Evolutionary conservation across 2,888 invertebrate species (phyloP).

Genomic region (Meiosimyza platycephala): DNA sequence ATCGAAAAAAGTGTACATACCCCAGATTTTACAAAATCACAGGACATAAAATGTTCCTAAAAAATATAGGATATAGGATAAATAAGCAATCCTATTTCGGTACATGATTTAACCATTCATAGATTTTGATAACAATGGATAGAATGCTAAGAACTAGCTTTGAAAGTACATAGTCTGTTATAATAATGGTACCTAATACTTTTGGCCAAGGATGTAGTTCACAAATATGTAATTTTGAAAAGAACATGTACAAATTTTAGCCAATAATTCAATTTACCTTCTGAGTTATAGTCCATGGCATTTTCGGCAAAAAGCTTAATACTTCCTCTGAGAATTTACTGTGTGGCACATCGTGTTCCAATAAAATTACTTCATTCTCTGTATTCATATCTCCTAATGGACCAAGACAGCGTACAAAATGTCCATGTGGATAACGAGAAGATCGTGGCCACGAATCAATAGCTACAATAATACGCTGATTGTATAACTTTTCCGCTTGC

Average conservation of each 20-base stretch:
- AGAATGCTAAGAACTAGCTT: not conserved
- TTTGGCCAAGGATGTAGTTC: too few relatives aligned
- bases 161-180: not conserved
- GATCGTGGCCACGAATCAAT: conserved; percentile 96
- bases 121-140: too few relatives aligned
- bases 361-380: conserved; percentile 94
- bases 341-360: conserved; percentile 98
- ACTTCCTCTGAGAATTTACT: conserved; percentile 95
- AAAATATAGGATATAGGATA: not conserved
- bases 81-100: too few relatives aligned
- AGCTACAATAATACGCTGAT: conserved; percentile 92
- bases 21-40: not conserved
- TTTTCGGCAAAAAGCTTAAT: conserved; percentile 86
- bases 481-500: conserved; percentile 82
- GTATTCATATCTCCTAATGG: conserved; percentile 93
- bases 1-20: not conserved
- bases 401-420: conserved; percentile 94
- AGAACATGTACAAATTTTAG: not conserved
- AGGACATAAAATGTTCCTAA: not conserved
- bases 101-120: too few relatives aligned
- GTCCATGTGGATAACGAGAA: conserved; percentile 93
- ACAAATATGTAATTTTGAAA: not conserved
- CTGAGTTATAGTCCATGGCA: conserved; percentile 90
- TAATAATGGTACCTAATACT: too few relatives aligned
- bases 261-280: conserved; percentile 70